These are phyloP conservation scores for Dasysyrphus albostriatus DNA, from an alignment of 2,888 invertebrate species.

Conservation along the genomic window DNA sequence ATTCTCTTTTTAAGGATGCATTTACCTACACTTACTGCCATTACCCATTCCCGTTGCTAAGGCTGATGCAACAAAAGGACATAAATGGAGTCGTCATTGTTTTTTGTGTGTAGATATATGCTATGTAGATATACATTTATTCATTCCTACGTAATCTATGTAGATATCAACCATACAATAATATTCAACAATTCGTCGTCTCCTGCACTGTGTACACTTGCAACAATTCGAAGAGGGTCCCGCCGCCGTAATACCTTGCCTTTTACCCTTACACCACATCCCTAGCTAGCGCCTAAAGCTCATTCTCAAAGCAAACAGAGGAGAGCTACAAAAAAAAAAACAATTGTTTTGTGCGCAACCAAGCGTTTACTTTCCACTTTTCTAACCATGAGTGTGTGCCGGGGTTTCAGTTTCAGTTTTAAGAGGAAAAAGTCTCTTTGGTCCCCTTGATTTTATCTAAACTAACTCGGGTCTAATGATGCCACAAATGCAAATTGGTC, in stretches of 20 bases:
- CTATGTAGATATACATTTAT: neutral
- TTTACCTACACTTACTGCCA: conserved; percentile 46
- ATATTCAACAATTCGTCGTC: conserved; percentile 12
- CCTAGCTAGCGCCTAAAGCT: neutral
- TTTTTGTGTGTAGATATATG: neutral
- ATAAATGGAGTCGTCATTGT: conserved; percentile 52
- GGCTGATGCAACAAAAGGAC: conserved; percentile 44
- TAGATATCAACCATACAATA: conserved; percentile 2
- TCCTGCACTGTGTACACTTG: neutral
- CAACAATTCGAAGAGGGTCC: conserved; percentile 7
- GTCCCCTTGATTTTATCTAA: conserved; percentile 59
- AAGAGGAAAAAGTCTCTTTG: conserved; percentile 40
- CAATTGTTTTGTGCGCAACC: conserved; percentile 47
- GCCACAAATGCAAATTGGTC: conserved; percentile 70
- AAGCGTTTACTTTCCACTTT: conserved; percentile 59
- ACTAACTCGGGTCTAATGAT: conserved; percentile 69
- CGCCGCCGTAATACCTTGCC: neutral
- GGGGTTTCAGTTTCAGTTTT: conserved; percentile 10
- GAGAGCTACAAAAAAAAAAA: neutral
- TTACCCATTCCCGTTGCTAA: conserved; percentile 1
- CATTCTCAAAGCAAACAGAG: conserved; percentile 14
- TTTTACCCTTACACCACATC: neutral
- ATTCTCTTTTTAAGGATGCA: conserved; percentile 33
- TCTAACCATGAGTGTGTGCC: conserved; percentile 22
- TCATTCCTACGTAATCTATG: neutral